A percentile compares a stretch with the other conserved stretches of the same genome.
These are phyloP conservation scores for Proctacanthus coquilletti DNA, from an alignment of 1,140 invertebrate genomes.

Conservation along the genomic window DNA sequence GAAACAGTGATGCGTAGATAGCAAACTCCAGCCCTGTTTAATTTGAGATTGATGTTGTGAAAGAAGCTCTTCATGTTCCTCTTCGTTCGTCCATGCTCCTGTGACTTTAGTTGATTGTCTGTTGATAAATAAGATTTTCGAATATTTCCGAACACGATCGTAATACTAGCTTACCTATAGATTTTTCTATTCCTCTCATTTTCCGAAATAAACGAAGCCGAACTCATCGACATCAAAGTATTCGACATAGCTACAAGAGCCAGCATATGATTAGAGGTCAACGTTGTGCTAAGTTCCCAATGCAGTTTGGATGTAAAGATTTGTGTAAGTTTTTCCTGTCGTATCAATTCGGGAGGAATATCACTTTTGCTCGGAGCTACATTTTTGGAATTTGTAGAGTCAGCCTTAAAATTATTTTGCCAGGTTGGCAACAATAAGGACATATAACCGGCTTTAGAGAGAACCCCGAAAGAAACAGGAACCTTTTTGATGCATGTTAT, in stretches of 20 bases:
- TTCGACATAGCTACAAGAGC: conserved; percentile 89
- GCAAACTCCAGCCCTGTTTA: conserved; percentile 90
- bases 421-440: conserved; percentile 81
- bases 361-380: conserved; percentile 36
- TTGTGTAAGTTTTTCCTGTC: conserved; percentile 59
- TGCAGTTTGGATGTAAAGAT: conserved; percentile 75
- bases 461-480: conserved; percentile 93
- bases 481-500: too few species aligned
- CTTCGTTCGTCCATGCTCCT: conserved; percentile 49
- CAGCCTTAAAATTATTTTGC: conserved; percentile 43
- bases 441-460: conserved; percentile 90
- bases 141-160: conserved; percentile 1
- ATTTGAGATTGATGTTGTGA: conserved; percentile 78
- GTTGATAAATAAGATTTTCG: neutral
- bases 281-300: conserved; percentile 88
- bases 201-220: conserved; percentile 79
- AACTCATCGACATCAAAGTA: conserved; percentile 96
- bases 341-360: conserved; percentile 56
- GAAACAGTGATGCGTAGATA: conserved; percentile 93
- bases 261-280: conserved; percentile 91
- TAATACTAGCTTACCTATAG: conserved; percentile 40
- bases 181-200: conserved; percentile 63
- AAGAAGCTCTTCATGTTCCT: conserved; percentile 64
- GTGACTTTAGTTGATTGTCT: neutral
- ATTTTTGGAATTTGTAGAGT: conserved; percentile 15